Conservation (phyloP, 2,888 invertebrate species). For the Tipula confusa region DNA sequence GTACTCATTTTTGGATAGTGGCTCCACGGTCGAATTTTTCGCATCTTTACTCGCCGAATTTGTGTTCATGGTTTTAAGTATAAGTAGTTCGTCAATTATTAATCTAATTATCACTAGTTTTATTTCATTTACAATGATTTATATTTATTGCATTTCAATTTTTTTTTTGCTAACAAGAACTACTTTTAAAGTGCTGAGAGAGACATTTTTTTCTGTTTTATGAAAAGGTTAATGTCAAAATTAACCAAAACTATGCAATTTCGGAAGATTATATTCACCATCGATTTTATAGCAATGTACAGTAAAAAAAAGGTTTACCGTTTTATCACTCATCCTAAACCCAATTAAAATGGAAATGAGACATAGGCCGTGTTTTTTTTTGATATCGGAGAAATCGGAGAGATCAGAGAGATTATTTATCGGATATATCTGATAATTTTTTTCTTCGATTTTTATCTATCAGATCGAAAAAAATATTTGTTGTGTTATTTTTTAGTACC, state of each 20-base stretch:
- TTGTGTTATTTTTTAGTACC: too few species aligned
- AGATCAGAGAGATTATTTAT: too few species aligned
- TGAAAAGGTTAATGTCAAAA: neutral
- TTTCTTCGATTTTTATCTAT: too few species aligned
- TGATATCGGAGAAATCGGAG: too few species aligned
- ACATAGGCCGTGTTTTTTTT: too few species aligned
- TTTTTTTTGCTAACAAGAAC: neutral
- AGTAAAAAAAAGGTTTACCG: too few species aligned
- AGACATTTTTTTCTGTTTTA: neutral
- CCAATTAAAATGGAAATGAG: too few species aligned
- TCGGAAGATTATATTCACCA: too few species aligned
- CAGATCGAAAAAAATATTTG: too few species aligned
- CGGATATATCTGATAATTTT: too few species aligned
- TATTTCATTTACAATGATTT: neutral
- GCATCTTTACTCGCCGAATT: neutral
- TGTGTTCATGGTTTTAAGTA: neutral
- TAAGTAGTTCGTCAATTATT: neutral
- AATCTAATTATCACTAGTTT: neutral
- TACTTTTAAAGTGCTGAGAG: neutral
- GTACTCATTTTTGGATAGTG: neutral
- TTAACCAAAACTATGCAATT: neutral
- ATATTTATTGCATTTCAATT: neutral
- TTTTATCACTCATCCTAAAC: too few species aligned
- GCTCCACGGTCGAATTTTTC: neutral
- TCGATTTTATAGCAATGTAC: too few species aligned